A percentile compares a stretch with the other conserved stretches of the same genome.
Conservation (phyloP, 2,888 invertebrate genomes). For the Mesorhabditis spiculigera region DNA sequence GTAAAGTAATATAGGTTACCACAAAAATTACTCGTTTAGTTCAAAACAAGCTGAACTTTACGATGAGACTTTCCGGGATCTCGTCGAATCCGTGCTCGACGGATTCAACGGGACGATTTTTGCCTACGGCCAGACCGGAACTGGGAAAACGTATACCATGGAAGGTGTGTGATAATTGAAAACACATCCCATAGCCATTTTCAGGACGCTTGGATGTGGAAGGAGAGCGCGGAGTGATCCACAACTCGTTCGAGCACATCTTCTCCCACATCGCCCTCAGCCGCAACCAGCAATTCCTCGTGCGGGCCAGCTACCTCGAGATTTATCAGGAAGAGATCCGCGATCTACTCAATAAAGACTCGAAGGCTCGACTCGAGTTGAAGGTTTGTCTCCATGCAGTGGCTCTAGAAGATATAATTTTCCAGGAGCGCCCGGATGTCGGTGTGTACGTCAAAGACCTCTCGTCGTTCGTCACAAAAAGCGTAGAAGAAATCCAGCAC, state of each 20-base stretch:
- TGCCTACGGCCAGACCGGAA: slow-evolving; percentile 98
- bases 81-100: slow-evolving; percentile 89
- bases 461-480: slow-evolving; percentile 83
- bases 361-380: slow-evolving; percentile 68
- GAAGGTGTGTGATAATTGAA: slow-evolving; percentile 62
- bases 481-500: slow-evolving; percentile 84
- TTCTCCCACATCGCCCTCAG: slow-evolving; percentile 80
- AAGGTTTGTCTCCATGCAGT: slow-evolving; percentile 75
- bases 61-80: slow-evolving; percentile 88
- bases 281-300: slow-evolving; percentile 84
- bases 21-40: slow-evolving; percentile 59
- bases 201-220: slow-evolving; percentile 64
- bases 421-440: slow-evolving; percentile 32
- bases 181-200: neutral
- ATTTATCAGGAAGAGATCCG: slow-evolving; percentile 73
- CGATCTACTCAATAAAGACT: slow-evolving; percentile 73
- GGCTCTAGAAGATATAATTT: slow-evolving; percentile 68
- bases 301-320: slow-evolving; percentile 92
- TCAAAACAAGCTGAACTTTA: slow-evolving; percentile 88
- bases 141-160: slow-evolving; percentile 77
- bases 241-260: slow-evolving; percentile 92
- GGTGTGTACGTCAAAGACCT: slow-evolving; percentile 42
- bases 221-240: slow-evolving; percentile 83
- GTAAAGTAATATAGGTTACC: slow-evolving; percentile 60
- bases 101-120: slow-evolving; percentile 99